Conservation (phyloP, 2,888 invertebrate species). For the Belgica antarctica region DNA sequence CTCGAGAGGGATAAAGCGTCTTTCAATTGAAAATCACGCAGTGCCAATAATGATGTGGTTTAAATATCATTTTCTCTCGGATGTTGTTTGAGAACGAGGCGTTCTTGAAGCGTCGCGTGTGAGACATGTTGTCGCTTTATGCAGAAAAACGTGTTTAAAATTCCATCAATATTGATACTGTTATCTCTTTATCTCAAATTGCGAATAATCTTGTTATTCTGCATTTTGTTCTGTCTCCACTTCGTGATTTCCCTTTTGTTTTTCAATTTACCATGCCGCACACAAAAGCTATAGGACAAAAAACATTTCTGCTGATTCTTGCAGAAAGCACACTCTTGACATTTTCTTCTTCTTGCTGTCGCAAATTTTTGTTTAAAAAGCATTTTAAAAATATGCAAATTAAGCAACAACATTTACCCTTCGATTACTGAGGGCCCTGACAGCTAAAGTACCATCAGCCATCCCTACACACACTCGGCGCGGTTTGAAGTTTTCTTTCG, state of each 20-base stretch:
- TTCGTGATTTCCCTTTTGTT: constrained; percentile 14
- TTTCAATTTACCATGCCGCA: background rate
- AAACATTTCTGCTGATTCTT: background rate
- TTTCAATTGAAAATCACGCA: constrained; percentile 38
- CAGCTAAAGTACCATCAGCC: background rate
- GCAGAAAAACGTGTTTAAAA: constrained; percentile 26
- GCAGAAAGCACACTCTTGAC: background rate
- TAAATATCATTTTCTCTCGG: constrained; percentile 30
- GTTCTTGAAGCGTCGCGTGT: background rate
- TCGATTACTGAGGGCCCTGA: constrained; percentile 19
- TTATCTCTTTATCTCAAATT: constrained; percentile 42
- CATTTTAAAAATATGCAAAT: constrained; percentile 37
- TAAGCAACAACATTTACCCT: constrained; percentile 37
- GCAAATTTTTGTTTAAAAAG: constrained; percentile 14
- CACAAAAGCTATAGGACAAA: background rate
- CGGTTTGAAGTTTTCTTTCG: no score
- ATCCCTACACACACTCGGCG: background rate
- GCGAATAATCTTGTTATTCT: constrained; percentile 42
- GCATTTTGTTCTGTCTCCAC: constrained; percentile 16
- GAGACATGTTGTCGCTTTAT: background rate
- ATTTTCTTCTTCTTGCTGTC: background rate
- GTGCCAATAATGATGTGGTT: constrained; percentile 41
- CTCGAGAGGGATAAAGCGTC: background rate
- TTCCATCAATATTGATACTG: constrained; percentile 42
- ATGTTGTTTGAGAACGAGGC: background rate